phyloP scores from a whole-genome alignment of 1,140 invertebrate genomes.

The Brachionus koreanus region DNA sequence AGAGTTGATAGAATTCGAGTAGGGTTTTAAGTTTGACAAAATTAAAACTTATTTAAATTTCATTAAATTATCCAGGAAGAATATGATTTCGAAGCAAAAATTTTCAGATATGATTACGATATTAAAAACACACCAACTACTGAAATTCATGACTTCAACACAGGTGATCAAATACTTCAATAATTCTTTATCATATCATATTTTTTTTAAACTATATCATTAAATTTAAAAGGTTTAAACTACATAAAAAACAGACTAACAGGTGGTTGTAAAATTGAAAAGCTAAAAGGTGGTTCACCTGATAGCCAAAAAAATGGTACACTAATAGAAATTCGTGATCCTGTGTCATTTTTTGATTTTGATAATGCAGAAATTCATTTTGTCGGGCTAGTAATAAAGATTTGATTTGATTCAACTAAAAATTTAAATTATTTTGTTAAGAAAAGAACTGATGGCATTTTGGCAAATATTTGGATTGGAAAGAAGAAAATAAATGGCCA shows the following conservation, averaged over 20 bases:
- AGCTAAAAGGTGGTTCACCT: background rate
- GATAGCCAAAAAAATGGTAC: slow-evolving; percentile 14
- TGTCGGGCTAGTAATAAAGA: background rate
- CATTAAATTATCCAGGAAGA: background rate
- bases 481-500: slow-evolving; percentile 18
- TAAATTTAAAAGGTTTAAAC: slow-evolving; percentile 9
- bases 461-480: slow-evolving; percentile 29
- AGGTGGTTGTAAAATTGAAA: background rate
- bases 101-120: slow-evolving; percentile 29
- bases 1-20: background rate
- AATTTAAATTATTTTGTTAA: background rate
- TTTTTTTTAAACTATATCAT: background rate
- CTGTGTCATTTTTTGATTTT: slow-evolving; percentile 22
- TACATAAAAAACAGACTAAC: slow-evolving; percentile 30
- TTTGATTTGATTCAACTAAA: background rate
- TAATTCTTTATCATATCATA: no score
- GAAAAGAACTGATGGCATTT: slow-evolving; percentile 25
- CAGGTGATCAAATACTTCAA: background rate
- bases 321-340: background rate
- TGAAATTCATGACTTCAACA: slow-evolving; percentile 41
- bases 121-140: background rate
- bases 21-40: background rate
- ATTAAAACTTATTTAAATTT: background rate
- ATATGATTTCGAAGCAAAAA: background rate
- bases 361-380: background rate